Conservation (phyloP, 2,797 vertebrate genomes). For the Potorous gilbertii region DNA sequence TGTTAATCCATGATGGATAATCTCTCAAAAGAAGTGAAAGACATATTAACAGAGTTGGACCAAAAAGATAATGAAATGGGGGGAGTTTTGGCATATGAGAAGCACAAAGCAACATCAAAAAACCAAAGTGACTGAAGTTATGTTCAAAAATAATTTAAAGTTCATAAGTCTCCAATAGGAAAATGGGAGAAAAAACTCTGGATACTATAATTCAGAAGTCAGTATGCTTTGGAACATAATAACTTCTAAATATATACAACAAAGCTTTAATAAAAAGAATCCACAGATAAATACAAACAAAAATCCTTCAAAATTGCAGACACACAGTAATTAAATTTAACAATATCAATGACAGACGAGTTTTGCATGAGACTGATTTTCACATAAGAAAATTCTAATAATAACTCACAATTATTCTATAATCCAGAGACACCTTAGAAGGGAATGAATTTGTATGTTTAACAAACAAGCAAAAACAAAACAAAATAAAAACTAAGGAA, state of each 20-base stretch:
- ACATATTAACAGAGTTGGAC: neutral
- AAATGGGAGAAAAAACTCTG: neutral
- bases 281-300: neutral
- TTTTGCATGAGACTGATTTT: neutral
- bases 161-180: neutral
- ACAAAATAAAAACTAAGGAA: neutral
- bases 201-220: neutral
- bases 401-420: neutral
- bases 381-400: neutral
- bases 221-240: neutral
- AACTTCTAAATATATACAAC: neutral
- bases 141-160: neutral
- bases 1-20: neutral
- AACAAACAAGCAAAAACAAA: neutral
- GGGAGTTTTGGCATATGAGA: neutral
- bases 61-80: neutral
- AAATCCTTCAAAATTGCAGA: neutral
- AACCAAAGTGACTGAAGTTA: neutral
- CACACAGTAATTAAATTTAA: neutral
- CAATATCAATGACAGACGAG: neutral
- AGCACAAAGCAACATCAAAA: neutral
- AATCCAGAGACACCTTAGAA: neutral
- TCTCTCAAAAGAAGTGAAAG: neutral
- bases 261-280: neutral
- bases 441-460: neutral